Base-by-base conservation (phyloP, 2,797 vertebrate genomes). In the Diplodus puntazzo region DNA sequence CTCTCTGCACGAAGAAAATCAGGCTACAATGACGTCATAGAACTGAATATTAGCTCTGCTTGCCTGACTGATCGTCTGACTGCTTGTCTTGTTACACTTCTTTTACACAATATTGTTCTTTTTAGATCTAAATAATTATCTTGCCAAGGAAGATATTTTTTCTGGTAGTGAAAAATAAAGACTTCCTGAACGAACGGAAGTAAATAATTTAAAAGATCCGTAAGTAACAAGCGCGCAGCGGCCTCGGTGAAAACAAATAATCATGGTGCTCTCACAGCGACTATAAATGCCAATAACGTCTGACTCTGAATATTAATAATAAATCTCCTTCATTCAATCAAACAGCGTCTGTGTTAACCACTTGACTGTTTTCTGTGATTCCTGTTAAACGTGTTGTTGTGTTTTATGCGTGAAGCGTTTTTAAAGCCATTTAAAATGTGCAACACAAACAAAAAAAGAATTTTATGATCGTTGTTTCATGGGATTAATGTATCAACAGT, bases 401-500 rank as follows among this genome's bases (percentile, higher is more conserved):
- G 67, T 23, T 72, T 53, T 25, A 25, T 39, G 48, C 23, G 65
- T 60, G 23, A 65, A 11, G 43, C 34, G 5, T 1, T 55, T 17
- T 34, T 10, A 18, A 46, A 9, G 18, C 3, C 9, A 21, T 34
- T 71, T 59, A 3, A 59, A 23, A 23, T 39, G 14, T 46, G 54
- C n/a, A 13, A 23, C 10, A 39, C 4, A 34, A 42, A 61, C 42
- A 25, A 52, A 46, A 52, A 46, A 12, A 20, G 46, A 21, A 20
- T 49, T 45, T 43, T 21, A 49, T 50, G 5, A 61, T 50, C 34
- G 46, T 60, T 39, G 43, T 45, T 66, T 68, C 45, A 58, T n/a
- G 14, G 21, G 21, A 25, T 14, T 34, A 54, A 57, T 25, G 67
- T 43, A 20, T 63, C 45, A 49, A 70, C 55, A 45, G 12, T 34